Percentiles rank a stretch among this genome's conserved stretches.
phyloP scores from a whole-genome alignment of 2,888 invertebrate genomes.

The Caenorhabditis sp. region DNA sequence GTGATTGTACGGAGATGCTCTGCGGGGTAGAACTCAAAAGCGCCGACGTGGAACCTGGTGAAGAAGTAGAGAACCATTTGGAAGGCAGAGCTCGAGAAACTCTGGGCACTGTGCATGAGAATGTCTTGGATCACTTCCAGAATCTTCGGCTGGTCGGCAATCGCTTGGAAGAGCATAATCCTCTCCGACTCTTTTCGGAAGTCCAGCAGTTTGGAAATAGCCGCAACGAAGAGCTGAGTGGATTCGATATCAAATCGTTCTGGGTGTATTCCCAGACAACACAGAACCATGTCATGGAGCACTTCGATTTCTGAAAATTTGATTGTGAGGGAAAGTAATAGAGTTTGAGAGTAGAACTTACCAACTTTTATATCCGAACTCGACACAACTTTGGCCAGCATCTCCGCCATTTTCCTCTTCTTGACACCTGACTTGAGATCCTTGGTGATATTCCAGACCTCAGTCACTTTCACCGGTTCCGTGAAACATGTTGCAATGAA shows the following conservation, averaged over 20 bases:
- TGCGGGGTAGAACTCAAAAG: constrained; percentile 24
- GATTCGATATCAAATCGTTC: constrained; percentile 26
- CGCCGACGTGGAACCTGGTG: constrained; percentile 49
- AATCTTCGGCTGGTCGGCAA: constrained; percentile 9
- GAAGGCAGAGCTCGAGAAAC: constrained; percentile 15
- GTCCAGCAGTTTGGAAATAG: constrained; percentile 38
- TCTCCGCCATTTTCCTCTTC: constrained; percentile 58
- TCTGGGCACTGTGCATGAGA: neutral
- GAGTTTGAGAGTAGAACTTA: neutral
- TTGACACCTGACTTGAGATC: constrained; percentile 15
- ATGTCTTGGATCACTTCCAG: constrained; percentile 42
- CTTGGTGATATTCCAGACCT: constrained; percentile 34
- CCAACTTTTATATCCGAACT: constrained; percentile 34
- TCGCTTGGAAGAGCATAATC: constrained; percentile 41
- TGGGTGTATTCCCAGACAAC: constrained; percentile 36
- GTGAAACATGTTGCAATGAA: constrained; percentile 25
- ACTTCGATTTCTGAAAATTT: constrained; percentile 3
- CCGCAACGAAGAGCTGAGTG: constrained; percentile 49
- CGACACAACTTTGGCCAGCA: constrained; percentile 53
- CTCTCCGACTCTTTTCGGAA: constrained; percentile 55
- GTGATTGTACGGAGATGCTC: constrained; percentile 11
- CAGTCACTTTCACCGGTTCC: constrained; percentile 4
- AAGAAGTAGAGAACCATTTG: constrained; percentile 53
- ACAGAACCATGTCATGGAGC: constrained; percentile 41
- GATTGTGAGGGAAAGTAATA: neutral